Evolutionary conservation across 2,888 invertebrate species (phyloP).

Genomic region (Drosophila aldrichi): DNA sequence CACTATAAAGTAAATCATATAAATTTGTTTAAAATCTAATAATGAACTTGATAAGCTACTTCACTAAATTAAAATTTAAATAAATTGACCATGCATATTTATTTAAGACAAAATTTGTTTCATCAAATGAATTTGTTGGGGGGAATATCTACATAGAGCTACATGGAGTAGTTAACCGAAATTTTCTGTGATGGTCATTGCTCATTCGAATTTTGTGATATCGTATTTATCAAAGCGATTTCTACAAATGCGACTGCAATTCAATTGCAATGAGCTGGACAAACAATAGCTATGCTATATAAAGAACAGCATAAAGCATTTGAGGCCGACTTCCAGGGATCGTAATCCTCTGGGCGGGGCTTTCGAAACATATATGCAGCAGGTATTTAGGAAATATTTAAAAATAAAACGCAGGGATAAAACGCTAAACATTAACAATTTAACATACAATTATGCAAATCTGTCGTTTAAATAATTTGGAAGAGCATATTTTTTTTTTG

Average conservation of each 20-base stretch:
- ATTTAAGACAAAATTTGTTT: background rate
- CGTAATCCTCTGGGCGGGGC: background rate
- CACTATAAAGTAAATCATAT: too few species aligned
- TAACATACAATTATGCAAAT: constrained; percentile 22
- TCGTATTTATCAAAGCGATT: too few species aligned
- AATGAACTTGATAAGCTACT: too few species aligned
- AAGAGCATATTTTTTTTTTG: background rate
- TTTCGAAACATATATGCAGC: background rate
- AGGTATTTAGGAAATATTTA: background rate
- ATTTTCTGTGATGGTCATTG: background rate
- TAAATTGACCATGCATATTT: background rate
- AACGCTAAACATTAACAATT: constrained; percentile 35
- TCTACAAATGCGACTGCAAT: too few species aligned
- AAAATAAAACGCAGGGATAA: constrained; percentile 12
- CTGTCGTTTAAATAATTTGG: constrained; percentile 41
- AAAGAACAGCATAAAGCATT: background rate
- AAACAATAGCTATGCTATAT: background rate
- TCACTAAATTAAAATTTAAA: background rate
- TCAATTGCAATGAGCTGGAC: background rate
- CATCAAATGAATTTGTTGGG: background rate
- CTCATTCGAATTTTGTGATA: background rate
- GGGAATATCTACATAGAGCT: too few species aligned
- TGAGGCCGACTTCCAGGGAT: background rate
- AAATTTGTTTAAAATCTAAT: too few species aligned
- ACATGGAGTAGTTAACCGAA: background rate